Base-by-base conservation (phyloP, 2,113 vertebrate species). In the Jacana jacana region DNA sequence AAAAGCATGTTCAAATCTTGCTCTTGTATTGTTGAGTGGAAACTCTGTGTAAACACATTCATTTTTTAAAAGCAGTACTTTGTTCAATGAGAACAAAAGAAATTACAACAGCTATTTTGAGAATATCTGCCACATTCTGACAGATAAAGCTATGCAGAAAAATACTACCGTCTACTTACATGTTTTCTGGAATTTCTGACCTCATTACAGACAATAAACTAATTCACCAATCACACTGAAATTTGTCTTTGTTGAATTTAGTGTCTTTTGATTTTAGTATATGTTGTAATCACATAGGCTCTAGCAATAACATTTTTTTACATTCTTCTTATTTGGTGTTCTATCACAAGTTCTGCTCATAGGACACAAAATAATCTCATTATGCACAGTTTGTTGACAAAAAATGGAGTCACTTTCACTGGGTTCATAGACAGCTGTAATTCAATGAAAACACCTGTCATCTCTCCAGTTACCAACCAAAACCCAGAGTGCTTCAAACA, bases 201-300 rank as follows among this genome's bases (percentile, higher is more conserved):
- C 77, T 79, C 7, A 4, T 79, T 77, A 60, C 19, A 92, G 40
- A 66, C 17, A 89, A 11, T 2, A 82, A 91, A 61, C 7, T 72
- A 60, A n/a, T 49, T 64, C 44, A 88, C 9, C 12, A 46, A 23
- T 54, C 25, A 60, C 51, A 23, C 9, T 51, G 25, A 88, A 46
- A 22, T 10, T 44, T 76, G 71, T 48, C 28, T 42, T 18, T 23
- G 11, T 58, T 78, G 22, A 70, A 73, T 90, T 69, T 80, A 13
- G 8, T 31, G 42, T 42, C 6, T 73, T 80, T 89, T 73, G 7
- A 65, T 48, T 88, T 82, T 58, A 58, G 20, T 12, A 30, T 28
- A 24, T 28, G 15, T 44, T 75, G 51, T 35, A 30, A 46, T 5
- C 0, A 0, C 31, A 77, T 16, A 46, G 2, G 33, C 3, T 60